Evolutionary conservation across 1,140 invertebrate species (phyloP), one percentile per base, ranked within the genome.

Genomic region (Wasmannia auropunctata): DNA sequence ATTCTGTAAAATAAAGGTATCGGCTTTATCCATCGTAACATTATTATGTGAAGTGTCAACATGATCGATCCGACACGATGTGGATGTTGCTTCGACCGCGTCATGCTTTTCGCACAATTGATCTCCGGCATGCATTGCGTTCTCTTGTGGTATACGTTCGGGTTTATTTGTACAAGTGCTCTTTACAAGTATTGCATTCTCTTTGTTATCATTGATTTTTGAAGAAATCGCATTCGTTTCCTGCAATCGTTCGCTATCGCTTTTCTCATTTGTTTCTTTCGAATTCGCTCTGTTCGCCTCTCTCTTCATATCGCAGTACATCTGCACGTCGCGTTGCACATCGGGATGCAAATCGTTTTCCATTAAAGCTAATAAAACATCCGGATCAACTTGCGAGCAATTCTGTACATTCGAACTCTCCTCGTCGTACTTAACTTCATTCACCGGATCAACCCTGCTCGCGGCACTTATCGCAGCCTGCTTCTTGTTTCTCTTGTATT

Each of bases 361-460:
- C 31, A 96, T 95, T 76, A 96, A 92, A 34, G 95, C 95, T 60
- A 95, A 94, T 67, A 96, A 91, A 91, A 96, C 95, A 43, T 95
- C 94, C 22, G 94, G 91, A 93, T 96, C 95, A 63, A 96, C 88
- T 93, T 95, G 92, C 5, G 94, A 94, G 84, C 94, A 94, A 54
- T 51, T 65, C 19, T 63, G 40, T 63, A 28, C n/a, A 28, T 72
- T 16, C 25, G 28, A 40, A 54, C 58, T 87, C 46, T n/a, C 46
- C n/a, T 70, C 43, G 5, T 43, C n/a, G 25, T 7, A 7, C 34
- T 8, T 2, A 34, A 51, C 14, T 43, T 62, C 4, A 31, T 79
- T 54, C n/a, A 49, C 2, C 16, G 10, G 3, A 40, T 40, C 8
- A 43, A 51, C 3, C 1, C 6, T 31, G 28, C 7, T 25, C 8